phyloP scores from a whole-genome alignment of 2,113 vertebrate genomes.

The Hydrolagus affinis region DNA sequence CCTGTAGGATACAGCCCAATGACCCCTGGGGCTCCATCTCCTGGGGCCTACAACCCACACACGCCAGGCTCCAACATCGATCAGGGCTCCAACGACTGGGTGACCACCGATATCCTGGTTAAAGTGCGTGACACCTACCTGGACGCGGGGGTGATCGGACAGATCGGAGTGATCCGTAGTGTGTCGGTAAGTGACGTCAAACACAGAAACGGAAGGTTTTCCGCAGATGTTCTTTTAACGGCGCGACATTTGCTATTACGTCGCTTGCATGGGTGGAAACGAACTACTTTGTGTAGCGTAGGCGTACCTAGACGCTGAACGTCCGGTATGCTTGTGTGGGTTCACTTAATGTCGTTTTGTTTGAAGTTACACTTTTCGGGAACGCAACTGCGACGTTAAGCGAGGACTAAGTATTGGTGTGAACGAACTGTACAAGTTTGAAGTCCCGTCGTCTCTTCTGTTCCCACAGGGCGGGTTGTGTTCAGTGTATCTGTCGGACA shows the following conservation, averaged over 20 bases:
- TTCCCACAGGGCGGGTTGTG: conserved; percentile 74
- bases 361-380: too few species aligned
- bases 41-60: conserved; percentile 86
- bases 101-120: conserved; percentile 86
- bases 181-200: conserved; percentile 61
- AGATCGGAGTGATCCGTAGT: conserved; percentile 78
- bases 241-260: too few species aligned
- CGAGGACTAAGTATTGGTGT: too few species aligned
- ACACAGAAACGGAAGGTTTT: too few species aligned
- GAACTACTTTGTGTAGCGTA: too few species aligned
- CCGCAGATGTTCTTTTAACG: too few species aligned
- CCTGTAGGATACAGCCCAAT: conserved; percentile 89
- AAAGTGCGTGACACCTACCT: conserved; percentile 77
- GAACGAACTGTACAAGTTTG: background rate
- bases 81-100: conserved; percentile 83
- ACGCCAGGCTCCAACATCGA: conserved; percentile 87
- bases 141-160: conserved; percentile 73
- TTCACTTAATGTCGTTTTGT: too few species aligned
- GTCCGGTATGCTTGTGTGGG: too few species aligned
- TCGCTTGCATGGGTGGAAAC: too few species aligned
- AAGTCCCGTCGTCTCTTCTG: background rate
- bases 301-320: too few species aligned
- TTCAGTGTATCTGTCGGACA: conserved; percentile 80
- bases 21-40: conserved; percentile 87
- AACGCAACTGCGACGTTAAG: too few species aligned